phyloP scores from a whole-genome alignment of 2,888 invertebrate species.

The Diaperis boleti region DNA sequence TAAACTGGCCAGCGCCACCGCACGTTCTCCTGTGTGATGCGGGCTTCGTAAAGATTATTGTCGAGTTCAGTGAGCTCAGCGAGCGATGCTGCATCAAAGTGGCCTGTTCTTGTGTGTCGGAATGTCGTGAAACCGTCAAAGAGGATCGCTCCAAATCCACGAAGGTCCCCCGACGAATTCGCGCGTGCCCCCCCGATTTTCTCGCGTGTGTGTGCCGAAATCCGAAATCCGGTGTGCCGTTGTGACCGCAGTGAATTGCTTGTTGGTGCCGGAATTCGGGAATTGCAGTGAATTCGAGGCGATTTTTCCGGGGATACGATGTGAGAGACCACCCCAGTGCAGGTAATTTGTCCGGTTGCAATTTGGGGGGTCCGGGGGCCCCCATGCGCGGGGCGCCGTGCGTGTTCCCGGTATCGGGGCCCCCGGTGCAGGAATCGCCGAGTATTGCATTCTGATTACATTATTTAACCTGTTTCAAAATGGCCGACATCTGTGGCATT shows the following conservation, averaged over 20 bases:
- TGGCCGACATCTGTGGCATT: slow-evolving; percentile 40
- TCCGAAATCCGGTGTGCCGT: background rate
- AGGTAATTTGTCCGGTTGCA: no score
- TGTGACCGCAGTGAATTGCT: background rate
- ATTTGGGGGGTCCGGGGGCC: no score
- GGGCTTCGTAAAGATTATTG: slow-evolving; percentile 35
- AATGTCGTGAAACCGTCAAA: slow-evolving; percentile 29
- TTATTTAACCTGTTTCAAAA: slow-evolving; percentile 41
- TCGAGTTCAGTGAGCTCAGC: slow-evolving; percentile 37
- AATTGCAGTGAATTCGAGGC: background rate
- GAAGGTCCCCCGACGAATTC: slow-evolving; percentile 10
- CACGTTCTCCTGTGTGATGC: slow-evolving; percentile 20
- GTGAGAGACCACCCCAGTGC: no score
- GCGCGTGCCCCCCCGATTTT: no score
- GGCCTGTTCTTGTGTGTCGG: slow-evolving; percentile 24
- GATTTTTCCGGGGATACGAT: background rate
- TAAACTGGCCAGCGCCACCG: slow-evolving; percentile 11
- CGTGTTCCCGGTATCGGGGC: no score
- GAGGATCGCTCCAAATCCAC: background rate
- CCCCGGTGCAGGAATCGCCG: no score
- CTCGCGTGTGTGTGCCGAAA: slow-evolving; percentile 3
- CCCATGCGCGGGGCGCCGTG: no score
- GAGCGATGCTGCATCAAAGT: slow-evolving; percentile 33
- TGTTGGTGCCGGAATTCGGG: background rate
- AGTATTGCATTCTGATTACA: slow-evolving; percentile 23